Base-by-base conservation (phyloP, 2,113 vertebrate species). In the Glareola pratincola region DNA sequence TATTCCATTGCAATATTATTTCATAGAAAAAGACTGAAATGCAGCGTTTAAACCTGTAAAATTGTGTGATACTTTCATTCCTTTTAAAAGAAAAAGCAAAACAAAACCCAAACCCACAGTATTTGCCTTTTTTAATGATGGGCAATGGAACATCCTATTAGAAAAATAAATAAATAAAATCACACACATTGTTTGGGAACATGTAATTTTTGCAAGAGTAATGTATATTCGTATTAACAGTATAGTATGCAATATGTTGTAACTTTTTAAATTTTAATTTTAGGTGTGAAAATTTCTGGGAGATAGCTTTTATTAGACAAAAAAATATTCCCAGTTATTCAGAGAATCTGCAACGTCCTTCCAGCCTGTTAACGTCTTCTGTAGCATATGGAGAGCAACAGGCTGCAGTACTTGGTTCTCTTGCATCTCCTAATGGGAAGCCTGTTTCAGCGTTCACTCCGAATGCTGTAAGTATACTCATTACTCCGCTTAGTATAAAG, bases 221-320 rank as follows among this genome's bases (percentile, higher is more conserved):
- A 18, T 2, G 0, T n/a, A 5, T 23, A 17, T 30, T 66, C 36
- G 66, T 47, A 34, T 6, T 3, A 75, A 43, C 36, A 27, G 24
- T 36, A 3, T 1, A 43, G 4, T 14, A 45, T 57, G 21, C 32
- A 29, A 9, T 41, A 30, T 54, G 12, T 37, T 94, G 41, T 89
- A 78, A 63, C n/a, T 13, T 82, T 6, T 36, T 3, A 2, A 8
- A 76, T 95, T 98, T 73, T 94, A 39, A 80, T 94, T 92, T 36
- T 93, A 99, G 99, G 97, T 98, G 98, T 20, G 98, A 99, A 92
- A 98, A 98, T 30, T 98, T 98, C 13, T 99, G 99, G 97, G 99
- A 99, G 88, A 99, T 99, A 63, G 99, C 98, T 64, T 99, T 99
- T 91, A 99, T 99, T 96, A 97, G 98, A 67, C 97, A 98, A 85